Conservation (phyloP, 2,888 invertebrate species). For the Cataglyphis rosenhaueri region DNA sequence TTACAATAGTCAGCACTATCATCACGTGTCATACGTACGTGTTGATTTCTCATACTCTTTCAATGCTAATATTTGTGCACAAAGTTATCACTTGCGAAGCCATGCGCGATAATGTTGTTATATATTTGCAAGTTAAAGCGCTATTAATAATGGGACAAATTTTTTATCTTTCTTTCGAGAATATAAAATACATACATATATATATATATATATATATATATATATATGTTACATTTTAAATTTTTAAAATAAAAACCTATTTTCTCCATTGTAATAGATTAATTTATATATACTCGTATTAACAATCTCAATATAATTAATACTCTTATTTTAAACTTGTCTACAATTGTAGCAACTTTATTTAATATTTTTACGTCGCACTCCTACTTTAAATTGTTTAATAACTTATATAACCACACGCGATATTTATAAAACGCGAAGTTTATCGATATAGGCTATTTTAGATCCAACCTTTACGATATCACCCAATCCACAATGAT, state of each 20-base stretch:
- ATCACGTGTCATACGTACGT: conserved; percentile 19
- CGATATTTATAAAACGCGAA: background rate
- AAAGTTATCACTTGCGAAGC: conserved; percentile 8
- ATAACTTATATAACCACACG: background rate
- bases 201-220: no score
- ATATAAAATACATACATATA: background rate
- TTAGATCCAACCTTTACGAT: background rate
- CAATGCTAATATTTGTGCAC: background rate
- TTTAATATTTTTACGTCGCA: background rate
- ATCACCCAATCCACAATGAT: background rate
- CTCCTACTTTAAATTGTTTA: background rate
- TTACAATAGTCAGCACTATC: conserved; percentile 2
- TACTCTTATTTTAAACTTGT: background rate
- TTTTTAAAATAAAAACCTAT: background rate
- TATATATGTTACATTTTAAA: background rate
- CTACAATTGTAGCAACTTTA: background rate
- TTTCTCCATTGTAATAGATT: background rate
- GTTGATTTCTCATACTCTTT: conserved; percentile 3
- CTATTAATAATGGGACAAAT: background rate
- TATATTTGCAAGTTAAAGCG: conserved; percentile 30
- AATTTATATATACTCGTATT: background rate
- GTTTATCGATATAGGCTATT: background rate
- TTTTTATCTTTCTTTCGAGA: background rate
- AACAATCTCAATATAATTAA: background rate
- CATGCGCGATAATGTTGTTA: background rate